Evolutionary conservation across 2,888 invertebrate species (phyloP), one percentile per base, ranked within the genome.

Genomic region (Spisula solida): DNA sequence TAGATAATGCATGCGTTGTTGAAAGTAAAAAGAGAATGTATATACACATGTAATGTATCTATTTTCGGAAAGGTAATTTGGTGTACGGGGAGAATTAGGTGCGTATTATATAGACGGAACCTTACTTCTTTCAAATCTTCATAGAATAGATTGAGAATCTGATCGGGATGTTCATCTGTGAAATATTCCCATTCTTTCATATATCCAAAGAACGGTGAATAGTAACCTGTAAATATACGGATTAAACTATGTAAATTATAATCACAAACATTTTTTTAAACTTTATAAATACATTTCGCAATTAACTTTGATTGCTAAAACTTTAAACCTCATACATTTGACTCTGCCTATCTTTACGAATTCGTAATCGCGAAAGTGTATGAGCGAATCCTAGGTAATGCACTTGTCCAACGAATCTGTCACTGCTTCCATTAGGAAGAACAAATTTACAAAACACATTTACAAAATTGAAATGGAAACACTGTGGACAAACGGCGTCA

Each of bases 101-200:
- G 41, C 4, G 41, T n/a, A n/a, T 41, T 41, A 41, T 41, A 8
- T 41, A 41, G 8, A 41, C 41, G 8, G 41, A 41, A 41, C 8
- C 60, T 66, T 31, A 88, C 90, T 83, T 90, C 88, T 83, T 90
- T 90, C n/a, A 90, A 41, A 75, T 90, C 90, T 78, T 90, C 90
- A 78, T 84, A 90, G 56, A 56, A 84, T 6, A 90, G 56, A 79
- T 90, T 88, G 8, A 90, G 56, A 34, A 90, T 86, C 56, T 88
- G 90, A 1, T 90, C 84, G 56, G 90, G 90, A 82, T 90, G 80
- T 29, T 82, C 47, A 16, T 85, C 81, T 4, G 81, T 55, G 70
- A 90, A 86, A 41, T 80, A 20, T 55, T 90, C 90, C 90, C 90
- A 90, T 86, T 90, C 88, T 29, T 75, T 82, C 0, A 90, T 84